Conservation (phyloP, 2,888 invertebrate genomes). For the Lepidonotus clava region DNA sequence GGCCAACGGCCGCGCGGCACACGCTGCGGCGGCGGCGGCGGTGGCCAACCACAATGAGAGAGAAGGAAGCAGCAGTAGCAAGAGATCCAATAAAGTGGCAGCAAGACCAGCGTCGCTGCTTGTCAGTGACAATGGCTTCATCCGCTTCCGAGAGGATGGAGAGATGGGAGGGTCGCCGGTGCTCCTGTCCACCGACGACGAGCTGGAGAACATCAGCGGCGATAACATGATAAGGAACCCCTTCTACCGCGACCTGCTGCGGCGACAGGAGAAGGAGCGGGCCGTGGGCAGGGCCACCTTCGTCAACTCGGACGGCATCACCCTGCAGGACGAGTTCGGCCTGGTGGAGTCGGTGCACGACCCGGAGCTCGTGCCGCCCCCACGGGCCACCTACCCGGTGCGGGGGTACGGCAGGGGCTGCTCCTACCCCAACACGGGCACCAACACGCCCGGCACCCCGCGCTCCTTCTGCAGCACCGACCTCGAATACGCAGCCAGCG, state of each 20-base stretch:
- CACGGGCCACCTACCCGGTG: constrained; percentile 9
- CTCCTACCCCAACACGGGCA: constrained; percentile 55
- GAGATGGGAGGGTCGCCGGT: constrained; percentile 56
- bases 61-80: constrained; percentile 11
- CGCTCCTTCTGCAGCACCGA: constrained; percentile 59
- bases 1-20: constrained; percentile 15
- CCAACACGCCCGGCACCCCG: constrained; percentile 58
- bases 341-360: background rate
- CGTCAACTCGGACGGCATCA: constrained; percentile 38
- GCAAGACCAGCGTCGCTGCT: constrained; percentile 86
- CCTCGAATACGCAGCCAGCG: constrained; percentile 81
- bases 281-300: constrained; percentile 41
- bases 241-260: constrained; percentile 39
- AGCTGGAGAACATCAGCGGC: constrained; percentile 54
- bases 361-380: background rate
- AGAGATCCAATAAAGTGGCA: constrained; percentile 58
- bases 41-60: background rate
- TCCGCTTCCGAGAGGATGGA: constrained; percentile 81
- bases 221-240: constrained; percentile 44
- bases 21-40: constrained; percentile 5
- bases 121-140: constrained; percentile 94
- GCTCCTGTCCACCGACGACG: constrained; percentile 58
- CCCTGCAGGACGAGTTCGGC: constrained; percentile 45
- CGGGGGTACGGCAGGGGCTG: background rate
- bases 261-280: constrained; percentile 46